phyloP scores from a whole-genome alignment of 2,797 vertebrate genomes.

The Thamnophis elegans region DNA sequence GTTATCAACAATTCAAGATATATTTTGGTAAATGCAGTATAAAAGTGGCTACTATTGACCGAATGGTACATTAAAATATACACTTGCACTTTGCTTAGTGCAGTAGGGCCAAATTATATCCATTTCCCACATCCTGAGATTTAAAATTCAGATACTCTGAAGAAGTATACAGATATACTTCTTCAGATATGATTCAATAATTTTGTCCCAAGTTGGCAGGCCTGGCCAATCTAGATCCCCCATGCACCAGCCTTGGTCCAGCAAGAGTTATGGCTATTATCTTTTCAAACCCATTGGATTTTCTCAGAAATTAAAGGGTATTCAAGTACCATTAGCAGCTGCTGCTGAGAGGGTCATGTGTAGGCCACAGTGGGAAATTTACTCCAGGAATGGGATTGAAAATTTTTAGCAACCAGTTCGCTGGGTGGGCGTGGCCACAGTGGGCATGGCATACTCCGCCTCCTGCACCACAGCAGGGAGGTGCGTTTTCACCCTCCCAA shows the following conservation, averaged over 20 bases:
- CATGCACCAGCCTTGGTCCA: conserved; percentile 49
- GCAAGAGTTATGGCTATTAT: conserved; percentile 64
- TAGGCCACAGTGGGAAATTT: conserved; percentile 52
- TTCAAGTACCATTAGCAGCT: conserved; percentile 70
- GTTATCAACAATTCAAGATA: neutral
- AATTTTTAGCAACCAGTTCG: too few species aligned
- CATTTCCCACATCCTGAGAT: neutral
- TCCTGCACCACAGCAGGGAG: too few species aligned
- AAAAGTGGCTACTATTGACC: neutral
- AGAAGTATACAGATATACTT: neutral
- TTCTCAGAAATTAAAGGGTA: conserved; percentile 65
- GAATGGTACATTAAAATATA: neutral
- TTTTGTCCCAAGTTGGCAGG: conserved; percentile 27
- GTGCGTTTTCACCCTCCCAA: too few species aligned
- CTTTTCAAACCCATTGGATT: conserved; percentile 66
- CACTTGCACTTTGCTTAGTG: neutral
- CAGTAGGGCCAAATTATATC: neutral
- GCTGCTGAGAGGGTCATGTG: conserved; percentile 59
- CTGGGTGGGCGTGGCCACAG: too few species aligned
- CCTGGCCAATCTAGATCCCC: conserved; percentile 37
- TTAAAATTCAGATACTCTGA: neutral
- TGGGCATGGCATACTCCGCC: too few species aligned
- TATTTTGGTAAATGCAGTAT: neutral
- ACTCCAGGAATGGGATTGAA: conserved; percentile 1
- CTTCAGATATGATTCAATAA: conserved; percentile 3